These are phyloP conservation scores for Coreoperca whiteheadi DNA, from an alignment of 2,113 vertebrate species.

Conservation along the genomic window DNA sequence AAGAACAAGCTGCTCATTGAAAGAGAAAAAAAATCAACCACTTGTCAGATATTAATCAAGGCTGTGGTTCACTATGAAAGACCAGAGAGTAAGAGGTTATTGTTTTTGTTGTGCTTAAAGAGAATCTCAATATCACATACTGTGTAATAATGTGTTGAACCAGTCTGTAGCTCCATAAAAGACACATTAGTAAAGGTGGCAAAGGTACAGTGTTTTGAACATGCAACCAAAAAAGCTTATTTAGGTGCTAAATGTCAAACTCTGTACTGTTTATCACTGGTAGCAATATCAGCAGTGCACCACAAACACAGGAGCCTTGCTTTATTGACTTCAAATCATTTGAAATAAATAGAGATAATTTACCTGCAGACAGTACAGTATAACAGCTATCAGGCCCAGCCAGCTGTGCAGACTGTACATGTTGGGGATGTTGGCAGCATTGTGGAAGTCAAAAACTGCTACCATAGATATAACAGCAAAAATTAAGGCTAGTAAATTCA, in stretches of 20 bases:
- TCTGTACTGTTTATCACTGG: neutral
- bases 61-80: constrained; percentile 7
- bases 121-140: neutral
- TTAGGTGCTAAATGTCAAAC: constrained; percentile 3
- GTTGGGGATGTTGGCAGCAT: constrained; percentile 87
- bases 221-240: neutral
- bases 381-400: constrained; percentile 89
- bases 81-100: neutral
- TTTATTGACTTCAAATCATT: neutral
- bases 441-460: constrained; percentile 94
- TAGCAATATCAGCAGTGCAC: neutral
- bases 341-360: constrained; percentile 50
- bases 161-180: neutral
- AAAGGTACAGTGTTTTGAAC: neutral
- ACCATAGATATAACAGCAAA: constrained; percentile 88
- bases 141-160: neutral
- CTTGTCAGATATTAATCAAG: constrained; percentile 20
- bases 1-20: constrained; percentile 87
- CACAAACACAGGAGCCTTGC: neutral
- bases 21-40: constrained; percentile 30
- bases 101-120: neutral
- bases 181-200: neutral
- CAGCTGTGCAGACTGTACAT: constrained; percentile 99
- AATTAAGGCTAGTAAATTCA: constrained; percentile 88
- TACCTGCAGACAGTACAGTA: constrained; percentile 91